Evolutionary conservation across 2,113 vertebrate genomes (phyloP).

Genomic region (Sminthopsis crassicaudata): DNA sequence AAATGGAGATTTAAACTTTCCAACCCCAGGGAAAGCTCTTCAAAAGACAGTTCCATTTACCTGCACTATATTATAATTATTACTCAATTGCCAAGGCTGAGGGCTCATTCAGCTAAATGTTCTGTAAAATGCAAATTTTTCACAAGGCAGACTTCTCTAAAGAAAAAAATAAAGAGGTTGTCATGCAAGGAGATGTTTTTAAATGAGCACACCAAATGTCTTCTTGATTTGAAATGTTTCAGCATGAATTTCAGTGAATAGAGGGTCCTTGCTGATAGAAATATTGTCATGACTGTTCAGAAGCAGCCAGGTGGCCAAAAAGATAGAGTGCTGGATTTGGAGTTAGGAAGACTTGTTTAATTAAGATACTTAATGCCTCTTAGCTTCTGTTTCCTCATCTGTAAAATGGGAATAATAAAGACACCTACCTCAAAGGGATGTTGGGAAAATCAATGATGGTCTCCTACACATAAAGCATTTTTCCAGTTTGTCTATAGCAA

Average conservation of each 20-base stretch:
- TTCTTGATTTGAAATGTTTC: conserved; percentile 25
- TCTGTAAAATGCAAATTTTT: conserved; percentile 67
- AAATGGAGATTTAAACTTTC: not conserved
- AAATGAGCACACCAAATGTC: conserved; percentile 56
- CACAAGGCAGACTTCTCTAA: conserved; percentile 48
- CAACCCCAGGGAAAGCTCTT: conserved; percentile 6
- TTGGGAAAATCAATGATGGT: not conserved
- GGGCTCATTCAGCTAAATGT: conserved; percentile 57
- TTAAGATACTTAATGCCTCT: not conserved
- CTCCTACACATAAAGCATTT: not conserved
- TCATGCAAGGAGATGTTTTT: conserved; percentile 57
- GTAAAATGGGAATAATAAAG: not conserved
- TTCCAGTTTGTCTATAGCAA: not conserved
- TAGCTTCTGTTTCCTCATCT: not conserved
- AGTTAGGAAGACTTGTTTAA: not conserved
- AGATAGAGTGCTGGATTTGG: not conserved
- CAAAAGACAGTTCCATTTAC: conserved; percentile 45
- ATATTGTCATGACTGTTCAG: not conserved
- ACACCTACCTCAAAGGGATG: not conserved
- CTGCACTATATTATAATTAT: conserved; percentile 48
- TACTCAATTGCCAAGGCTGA: conserved; percentile 40
- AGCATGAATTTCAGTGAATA: conserved; percentile 33
- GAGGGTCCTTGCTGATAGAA: not conserved
- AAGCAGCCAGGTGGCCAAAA: not conserved
- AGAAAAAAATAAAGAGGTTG: conserved; percentile 54